Conservation (phyloP, 35 echinoderm and acorn worm genomes). For the Holothuria glaberrima region DNA sequence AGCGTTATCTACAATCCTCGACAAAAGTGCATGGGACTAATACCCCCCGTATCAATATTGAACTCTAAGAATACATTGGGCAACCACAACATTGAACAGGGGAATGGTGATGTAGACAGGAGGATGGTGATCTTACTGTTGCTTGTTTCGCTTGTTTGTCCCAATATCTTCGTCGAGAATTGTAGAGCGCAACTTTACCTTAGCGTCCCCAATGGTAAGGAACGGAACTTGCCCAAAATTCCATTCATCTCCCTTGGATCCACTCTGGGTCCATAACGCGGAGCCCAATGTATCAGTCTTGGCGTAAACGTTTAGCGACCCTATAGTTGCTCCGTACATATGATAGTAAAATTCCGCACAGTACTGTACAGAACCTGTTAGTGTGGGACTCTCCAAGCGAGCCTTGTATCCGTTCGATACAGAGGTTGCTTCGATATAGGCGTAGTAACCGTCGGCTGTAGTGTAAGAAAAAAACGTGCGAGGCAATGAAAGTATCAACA, state of each 20-base stretch:
- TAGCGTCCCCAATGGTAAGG: too few species aligned
- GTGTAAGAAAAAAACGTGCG: neutral
- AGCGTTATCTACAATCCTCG: too few species aligned
- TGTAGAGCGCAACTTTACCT: too few species aligned
- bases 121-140: too few species aligned
- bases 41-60: too few species aligned
- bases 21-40: too few species aligned
- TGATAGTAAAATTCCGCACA: conserved; percentile 74
- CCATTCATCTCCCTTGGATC: conserved; percentile 69
- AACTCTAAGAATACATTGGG: too few species aligned
- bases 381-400: conserved; percentile 39
- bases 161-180: too few species aligned
- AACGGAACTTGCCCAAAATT: conserved; percentile 5
- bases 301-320: conserved; percentile 70
- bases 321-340: conserved; percentile 71
- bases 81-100: too few species aligned
- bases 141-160: too few species aligned
- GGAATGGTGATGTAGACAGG: too few species aligned
- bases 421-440: conserved; percentile 57
- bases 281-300: neutral
- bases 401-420: conserved; percentile 14
- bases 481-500: neutral
- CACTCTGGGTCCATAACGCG: conserved; percentile 53
- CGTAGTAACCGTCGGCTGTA: conserved; percentile 44
- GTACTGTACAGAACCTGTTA: conserved; percentile 14